Conservation (phyloP, 1,140 invertebrate species). For the Lysiphlebus fabarum region DNA sequence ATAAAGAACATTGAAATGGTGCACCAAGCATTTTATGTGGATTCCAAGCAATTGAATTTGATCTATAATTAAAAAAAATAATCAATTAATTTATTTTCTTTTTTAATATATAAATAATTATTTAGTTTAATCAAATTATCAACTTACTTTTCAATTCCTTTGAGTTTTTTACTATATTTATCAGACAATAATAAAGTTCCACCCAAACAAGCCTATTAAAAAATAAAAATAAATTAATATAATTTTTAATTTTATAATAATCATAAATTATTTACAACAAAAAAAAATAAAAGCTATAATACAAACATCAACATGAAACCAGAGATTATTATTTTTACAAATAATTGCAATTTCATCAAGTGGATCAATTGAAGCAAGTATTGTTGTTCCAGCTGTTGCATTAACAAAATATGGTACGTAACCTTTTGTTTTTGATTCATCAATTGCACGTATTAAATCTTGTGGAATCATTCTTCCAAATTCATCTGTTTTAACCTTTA, state of each 20-base stretch:
- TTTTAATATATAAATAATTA: neutral
- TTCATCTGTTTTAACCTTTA: slow-evolving; percentile 64
- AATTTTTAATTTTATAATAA: neutral
- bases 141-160: slow-evolving; percentile 68
- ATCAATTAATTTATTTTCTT: slow-evolving; percentile 3
- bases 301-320: slow-evolving; percentile 84
- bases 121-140: too few relatives aligned
- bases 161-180: slow-evolving; percentile 62
- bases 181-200: slow-evolving; percentile 72
- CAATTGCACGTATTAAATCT: slow-evolving; percentile 59
- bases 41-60: slow-evolving; percentile 88
- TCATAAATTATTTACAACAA: neutral
- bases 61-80: slow-evolving; percentile 48
- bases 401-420: slow-evolving; percentile 67
- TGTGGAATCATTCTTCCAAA: slow-evolving; percentile 63
- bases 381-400: slow-evolving; percentile 73
- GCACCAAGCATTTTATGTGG: slow-evolving; percentile 89
- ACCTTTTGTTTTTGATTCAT: slow-evolving; percentile 48
- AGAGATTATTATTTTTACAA: slow-evolving; percentile 64
- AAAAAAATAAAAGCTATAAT: slow-evolving; percentile 1
- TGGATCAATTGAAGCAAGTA: slow-evolving; percentile 83
- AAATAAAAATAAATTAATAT: slow-evolving; percentile 1
- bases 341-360: slow-evolving; percentile 69
- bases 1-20: slow-evolving; percentile 83
- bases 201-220: slow-evolving; percentile 76